These are phyloP conservation scores for Matsumyia berberina DNA, from an alignment of 2,888 invertebrate species.

Conservation along the genomic window DNA sequence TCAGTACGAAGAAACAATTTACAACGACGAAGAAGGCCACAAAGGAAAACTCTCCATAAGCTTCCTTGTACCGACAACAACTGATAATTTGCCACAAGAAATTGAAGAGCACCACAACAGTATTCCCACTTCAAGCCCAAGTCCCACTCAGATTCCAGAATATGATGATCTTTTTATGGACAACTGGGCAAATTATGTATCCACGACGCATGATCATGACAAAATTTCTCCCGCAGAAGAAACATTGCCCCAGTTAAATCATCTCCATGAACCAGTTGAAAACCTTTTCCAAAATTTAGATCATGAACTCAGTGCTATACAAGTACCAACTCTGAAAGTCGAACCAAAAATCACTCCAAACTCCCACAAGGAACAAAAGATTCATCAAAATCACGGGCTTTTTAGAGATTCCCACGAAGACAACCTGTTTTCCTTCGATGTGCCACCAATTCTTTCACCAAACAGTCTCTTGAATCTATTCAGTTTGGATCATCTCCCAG, in stretches of 20 bases:
- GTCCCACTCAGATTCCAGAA: background rate
- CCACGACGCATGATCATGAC: background rate
- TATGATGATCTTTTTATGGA: slow-evolving; percentile 48
- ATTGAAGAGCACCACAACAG: background rate
- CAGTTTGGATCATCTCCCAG: slow-evolving; percentile 49
- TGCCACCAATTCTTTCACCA: slow-evolving; percentile 34
- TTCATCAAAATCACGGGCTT: background rate
- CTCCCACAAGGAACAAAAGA: background rate
- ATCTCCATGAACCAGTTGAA: slow-evolving; percentile 14
- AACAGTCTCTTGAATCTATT: slow-evolving; percentile 53
- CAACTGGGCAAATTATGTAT: slow-evolving; percentile 32
- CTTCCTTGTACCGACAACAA: background rate
- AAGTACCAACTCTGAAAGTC: background rate
- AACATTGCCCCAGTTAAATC: background rate
- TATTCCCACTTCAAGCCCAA: background rate
- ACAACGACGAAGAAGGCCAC: too few relatives aligned
- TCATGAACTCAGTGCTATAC: background rate
- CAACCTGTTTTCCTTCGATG: slow-evolving; percentile 11
- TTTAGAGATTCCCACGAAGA: background rate
- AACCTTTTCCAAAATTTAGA: slow-evolving; percentile 52
- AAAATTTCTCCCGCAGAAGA: background rate
- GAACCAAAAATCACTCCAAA: background rate
- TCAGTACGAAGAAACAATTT: too few relatives aligned
- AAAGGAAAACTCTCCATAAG: background rate
- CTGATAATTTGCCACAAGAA: background rate